phyloP scores from a whole-genome alignment of 1,140 invertebrate genomes.

The Pseudomyrmex cubaensis region DNA sequence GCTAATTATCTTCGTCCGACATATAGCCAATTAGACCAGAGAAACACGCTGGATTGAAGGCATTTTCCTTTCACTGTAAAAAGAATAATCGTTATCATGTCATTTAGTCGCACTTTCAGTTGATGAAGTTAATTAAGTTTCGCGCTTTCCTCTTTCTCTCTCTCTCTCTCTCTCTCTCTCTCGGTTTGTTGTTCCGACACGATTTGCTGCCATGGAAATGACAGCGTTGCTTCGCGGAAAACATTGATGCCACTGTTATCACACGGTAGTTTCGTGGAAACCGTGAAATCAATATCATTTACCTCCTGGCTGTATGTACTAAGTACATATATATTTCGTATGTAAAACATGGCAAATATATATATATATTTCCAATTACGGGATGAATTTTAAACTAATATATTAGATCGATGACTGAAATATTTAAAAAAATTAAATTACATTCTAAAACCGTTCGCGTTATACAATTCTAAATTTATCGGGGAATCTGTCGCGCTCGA shows the following conservation, averaged over 20 bases:
- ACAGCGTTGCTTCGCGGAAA: neutral
- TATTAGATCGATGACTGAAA: too few relatives aligned
- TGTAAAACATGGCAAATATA: too few relatives aligned
- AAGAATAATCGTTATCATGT: constrained; percentile 43
- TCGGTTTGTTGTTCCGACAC: neutral
- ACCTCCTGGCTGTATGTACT: neutral
- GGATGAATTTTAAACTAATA: too few relatives aligned
- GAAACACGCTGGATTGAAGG: constrained; percentile 25
- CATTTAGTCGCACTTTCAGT: constrained; percentile 30
- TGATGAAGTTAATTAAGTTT: constrained; percentile 5
- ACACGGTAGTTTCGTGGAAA: neutral
- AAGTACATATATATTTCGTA: too few relatives aligned
- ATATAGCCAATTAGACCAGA: constrained; percentile 35
- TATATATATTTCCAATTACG: neutral
- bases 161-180: too few relatives aligned
- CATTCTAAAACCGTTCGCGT: neutral
- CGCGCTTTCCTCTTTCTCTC: neutral
- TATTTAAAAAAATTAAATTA: too few relatives aligned
- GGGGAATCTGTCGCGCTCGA: neutral
- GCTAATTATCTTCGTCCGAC: constrained; percentile 4
- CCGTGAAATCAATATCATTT: neutral
- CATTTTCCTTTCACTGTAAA: constrained; percentile 44
- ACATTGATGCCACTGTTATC: neutral
- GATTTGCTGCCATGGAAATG: neutral
- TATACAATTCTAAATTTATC: neutral